These are phyloP conservation scores for Coecobrya sp. DNA, from an alignment of 2,888 invertebrate species.

Conservation along the genomic window DNA sequence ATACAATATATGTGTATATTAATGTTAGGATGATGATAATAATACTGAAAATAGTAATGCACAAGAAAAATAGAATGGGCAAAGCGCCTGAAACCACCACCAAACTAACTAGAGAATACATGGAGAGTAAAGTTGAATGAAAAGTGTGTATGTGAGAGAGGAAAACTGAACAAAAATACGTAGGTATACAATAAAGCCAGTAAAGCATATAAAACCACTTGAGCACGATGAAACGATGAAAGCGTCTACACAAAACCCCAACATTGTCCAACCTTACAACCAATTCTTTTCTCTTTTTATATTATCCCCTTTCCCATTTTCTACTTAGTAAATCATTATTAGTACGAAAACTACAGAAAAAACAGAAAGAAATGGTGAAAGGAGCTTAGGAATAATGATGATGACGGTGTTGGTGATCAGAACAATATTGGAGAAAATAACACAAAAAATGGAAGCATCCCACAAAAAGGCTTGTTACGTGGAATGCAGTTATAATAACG, in stretches of 20 bases:
- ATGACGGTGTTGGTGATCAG: background rate
- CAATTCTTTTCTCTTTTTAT: constrained; percentile 1
- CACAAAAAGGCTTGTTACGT: background rate
- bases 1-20: constrained; percentile 7
- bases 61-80: constrained; percentile 36
- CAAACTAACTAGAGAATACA: background rate
- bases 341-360: background rate
- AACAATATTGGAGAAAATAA: constrained; percentile 32
- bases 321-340: constrained; percentile 55
- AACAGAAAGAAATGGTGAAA: constrained; percentile 18
- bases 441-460: background rate
- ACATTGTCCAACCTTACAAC: constrained; percentile 9
- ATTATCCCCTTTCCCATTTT: constrained; percentile 20
- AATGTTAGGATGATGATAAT: background rate
- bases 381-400: constrained; percentile 35
- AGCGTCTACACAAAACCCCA: background rate
- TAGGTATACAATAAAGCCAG: background rate
- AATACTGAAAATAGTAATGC: background rate
- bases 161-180: background rate
- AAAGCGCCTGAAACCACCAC: constrained; percentile 59
- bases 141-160: background rate
- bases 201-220: constrained; percentile 24
- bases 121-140: constrained; percentile 14
- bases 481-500: background rate
- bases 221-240: background rate